Evolutionary conservation across 2,797 vertebrate genomes (phyloP).

Genomic region (Crax fasciolata): DNA sequence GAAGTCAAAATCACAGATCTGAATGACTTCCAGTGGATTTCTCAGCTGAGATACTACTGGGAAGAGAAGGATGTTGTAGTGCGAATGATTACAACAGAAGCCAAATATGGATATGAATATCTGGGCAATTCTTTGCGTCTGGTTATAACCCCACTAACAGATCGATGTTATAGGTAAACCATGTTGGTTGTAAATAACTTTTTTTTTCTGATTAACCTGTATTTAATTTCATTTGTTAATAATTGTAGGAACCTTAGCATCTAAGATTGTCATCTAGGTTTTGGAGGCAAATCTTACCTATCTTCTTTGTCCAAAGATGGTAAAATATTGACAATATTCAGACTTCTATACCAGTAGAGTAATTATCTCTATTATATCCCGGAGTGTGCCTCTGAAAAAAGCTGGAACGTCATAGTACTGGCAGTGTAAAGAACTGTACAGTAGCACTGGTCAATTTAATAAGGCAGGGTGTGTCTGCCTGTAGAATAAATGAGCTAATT

Average conservation of each 20-base stretch:
- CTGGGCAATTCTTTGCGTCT: slow-evolving; percentile 92
- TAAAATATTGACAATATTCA: background rate
- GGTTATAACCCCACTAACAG: slow-evolving; percentile 94
- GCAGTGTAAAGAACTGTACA: background rate
- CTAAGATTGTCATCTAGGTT: background rate
- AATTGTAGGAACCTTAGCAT: background rate
- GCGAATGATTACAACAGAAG: slow-evolving; percentile 93
- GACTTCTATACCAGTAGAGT: background rate
- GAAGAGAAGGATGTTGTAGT: slow-evolving; percentile 86
- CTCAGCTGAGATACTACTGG: slow-evolving; percentile 95
- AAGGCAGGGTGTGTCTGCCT: background rate
- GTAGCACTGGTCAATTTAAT: background rate
- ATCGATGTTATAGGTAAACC: slow-evolving; percentile 93
- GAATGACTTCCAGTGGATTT: slow-evolving; percentile 94
- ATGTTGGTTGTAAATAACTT: background rate
- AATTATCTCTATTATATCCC: background rate
- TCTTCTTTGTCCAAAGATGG: background rate
- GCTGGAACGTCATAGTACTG: background rate
- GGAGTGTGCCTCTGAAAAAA: background rate
- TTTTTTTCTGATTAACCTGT: background rate
- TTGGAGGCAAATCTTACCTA: background rate
- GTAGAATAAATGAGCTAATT: background rate
- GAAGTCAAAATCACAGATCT: slow-evolving; percentile 85
- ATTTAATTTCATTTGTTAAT: background rate
- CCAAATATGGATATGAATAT: slow-evolving; percentile 94